Percentiles rank a stretch among this genome's conserved stretches.
Evolutionary conservation across 2,888 invertebrate species (phyloP).

Genomic region (Colostygia pectinataria): DNA sequence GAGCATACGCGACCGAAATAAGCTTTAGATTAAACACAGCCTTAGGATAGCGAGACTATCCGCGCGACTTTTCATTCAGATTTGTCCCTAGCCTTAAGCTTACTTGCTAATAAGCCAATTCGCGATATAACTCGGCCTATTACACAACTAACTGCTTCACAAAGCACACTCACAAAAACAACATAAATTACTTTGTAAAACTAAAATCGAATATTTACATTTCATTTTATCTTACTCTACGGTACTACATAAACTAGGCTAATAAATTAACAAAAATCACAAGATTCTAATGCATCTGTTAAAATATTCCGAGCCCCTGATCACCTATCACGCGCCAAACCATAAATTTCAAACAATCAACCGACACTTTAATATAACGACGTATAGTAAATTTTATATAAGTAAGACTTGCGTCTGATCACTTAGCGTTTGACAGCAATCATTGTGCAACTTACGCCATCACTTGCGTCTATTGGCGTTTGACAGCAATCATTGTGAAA

Average conservation of each 20-base stretch:
- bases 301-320: slow-evolving; percentile 18
- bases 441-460: no score
- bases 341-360: no score
- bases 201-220: slow-evolving; percentile 68
- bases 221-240: slow-evolving; percentile 38
- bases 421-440: no score
- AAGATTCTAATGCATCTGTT: slow-evolving; percentile 32
- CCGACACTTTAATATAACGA: no score
- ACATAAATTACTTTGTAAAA: slow-evolving; percentile 67
- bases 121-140: slow-evolving; percentile 13
- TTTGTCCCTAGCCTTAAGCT: slow-evolving; percentile 11
- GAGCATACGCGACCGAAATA: no score
- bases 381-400: no score
- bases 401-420: no score
- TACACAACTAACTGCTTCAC: slow-evolving; percentile 23
- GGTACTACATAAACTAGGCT: slow-evolving; percentile 27
- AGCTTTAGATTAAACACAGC: no score
- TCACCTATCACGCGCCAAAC: neutral
- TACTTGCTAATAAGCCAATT: neutral
- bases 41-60: no score
- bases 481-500: no score
- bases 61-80: no score
- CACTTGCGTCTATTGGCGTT: no score
- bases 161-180: slow-evolving; percentile 52
- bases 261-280: slow-evolving; percentile 34